Base-by-base conservation (phyloP, 2,888 invertebrate genomes). In the Drosophila incognita region DNA sequence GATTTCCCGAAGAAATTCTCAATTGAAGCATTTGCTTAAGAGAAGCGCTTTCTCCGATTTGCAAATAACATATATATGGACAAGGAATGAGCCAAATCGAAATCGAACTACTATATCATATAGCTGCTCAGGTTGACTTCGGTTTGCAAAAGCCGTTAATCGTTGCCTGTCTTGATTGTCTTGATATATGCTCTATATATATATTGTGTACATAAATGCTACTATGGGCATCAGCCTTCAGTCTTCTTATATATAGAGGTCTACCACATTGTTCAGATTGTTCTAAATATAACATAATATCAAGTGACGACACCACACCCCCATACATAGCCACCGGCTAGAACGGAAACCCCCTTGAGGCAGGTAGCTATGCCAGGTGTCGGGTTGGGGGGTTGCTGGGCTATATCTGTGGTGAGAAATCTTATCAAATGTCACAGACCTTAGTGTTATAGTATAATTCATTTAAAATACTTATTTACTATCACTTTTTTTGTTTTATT, bases 381-480 rank as follows among this genome's bases (percentile, higher is more conserved):
- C 8, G 4, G 8, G 7, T 11, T 0, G 10, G 10, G 2, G n/a
- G 11, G 21, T 48, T 38, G 60, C 31, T 51, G 13, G 27, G 49
- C 27, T 62, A 51, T 68, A 56, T 69, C 53, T 13, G 52, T 51
- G 60, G 13, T 33, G 66, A 35, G 54, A 68, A 84, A 87, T 87
- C 83, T 83, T 83, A 83, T 83, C 83, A 87, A 87, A 74, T 83
- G 85, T 87, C 87, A 76, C 31, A 72, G 79, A 61, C 87, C 84
- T 72, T 74, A 79, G 84, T 81, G 74, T 69, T 66, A 70, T 74
- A 79, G 69, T 76, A 84, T 84, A 82, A 79, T 84, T 72, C 69
- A 84, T 69, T 77, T 70, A 70, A 70, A 70, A 79, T 64, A 77
- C 71, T 79, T 74, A 83, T 79, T 83, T 74, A 82, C 85, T 79